Conservation (phyloP, 2,113 vertebrate species). For the Tricholaema leucomelas region DNA sequence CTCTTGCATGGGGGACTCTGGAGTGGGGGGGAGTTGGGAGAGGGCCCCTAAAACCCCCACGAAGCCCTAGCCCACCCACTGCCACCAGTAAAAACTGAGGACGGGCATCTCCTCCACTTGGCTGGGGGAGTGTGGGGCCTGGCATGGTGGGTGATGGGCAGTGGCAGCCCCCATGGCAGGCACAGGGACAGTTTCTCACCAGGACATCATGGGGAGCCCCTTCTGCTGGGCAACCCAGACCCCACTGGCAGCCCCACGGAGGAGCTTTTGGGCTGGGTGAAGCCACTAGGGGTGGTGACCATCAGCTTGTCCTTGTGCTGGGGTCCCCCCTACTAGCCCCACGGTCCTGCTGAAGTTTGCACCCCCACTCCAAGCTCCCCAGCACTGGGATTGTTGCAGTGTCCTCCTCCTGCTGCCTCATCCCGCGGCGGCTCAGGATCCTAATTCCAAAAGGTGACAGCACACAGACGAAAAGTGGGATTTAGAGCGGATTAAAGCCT, state of each 20-base stretch:
- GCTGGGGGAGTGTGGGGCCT: not conserved
- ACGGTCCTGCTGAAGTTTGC: accelerated
- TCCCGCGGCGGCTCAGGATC: not conserved
- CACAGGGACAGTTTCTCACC: not conserved
- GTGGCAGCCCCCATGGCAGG: not conserved
- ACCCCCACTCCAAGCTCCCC: too few species aligned
- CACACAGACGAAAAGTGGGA: slow-evolving; percentile 5
- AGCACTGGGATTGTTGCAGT: accelerated
- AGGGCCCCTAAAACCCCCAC: not conserved
- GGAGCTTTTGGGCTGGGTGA: accelerated
- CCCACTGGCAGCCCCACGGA: not conserved
- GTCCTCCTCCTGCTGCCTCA: not conserved
- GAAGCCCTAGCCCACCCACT: not conserved
- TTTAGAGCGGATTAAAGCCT: not conserved
- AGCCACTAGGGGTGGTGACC: accelerated
- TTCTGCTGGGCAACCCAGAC: not conserved
- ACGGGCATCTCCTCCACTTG: not conserved
- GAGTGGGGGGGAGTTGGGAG: too few species aligned
- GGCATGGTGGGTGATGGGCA: not conserved
- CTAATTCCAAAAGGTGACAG: not conserved
- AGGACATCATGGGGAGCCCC: too few species aligned
- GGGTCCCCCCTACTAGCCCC: accelerated
- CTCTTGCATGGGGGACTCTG: not conserved
- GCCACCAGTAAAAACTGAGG: not conserved
- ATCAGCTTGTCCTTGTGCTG: accelerated